phyloP scores from a whole-genome alignment of 2,888 invertebrate species.

The Itoplectis maculator region DNA sequence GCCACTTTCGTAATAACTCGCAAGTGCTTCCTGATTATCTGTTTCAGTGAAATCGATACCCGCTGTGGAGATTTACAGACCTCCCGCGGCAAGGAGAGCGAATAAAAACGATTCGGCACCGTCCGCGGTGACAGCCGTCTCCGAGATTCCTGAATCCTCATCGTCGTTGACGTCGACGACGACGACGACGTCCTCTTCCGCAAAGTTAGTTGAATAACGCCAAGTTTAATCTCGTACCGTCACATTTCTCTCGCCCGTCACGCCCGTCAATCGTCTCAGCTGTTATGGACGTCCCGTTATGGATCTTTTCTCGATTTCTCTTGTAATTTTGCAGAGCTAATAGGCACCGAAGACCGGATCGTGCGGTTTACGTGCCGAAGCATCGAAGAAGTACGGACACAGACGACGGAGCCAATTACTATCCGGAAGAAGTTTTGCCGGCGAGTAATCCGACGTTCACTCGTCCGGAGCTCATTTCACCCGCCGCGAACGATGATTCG shows the following conservation, averaged over 20 bases:
- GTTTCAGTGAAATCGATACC: constrained; percentile 79
- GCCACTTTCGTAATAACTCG: background rate
- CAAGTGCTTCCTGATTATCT: background rate
- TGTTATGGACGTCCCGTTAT: background rate
- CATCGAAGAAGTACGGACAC: constrained; percentile 86
- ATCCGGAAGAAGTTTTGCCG: constrained; percentile 56
- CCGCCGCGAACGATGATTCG: constrained; percentile 36
- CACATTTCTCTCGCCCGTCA: background rate
- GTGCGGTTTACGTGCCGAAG: constrained; percentile 92
- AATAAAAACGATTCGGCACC: constrained; percentile 46
- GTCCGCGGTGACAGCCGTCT: constrained; percentile 19
- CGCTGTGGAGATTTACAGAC: constrained; percentile 85
- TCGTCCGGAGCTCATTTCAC: constrained; percentile 50
- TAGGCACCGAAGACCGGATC: constrained; percentile 89
- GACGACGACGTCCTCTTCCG: constrained; percentile 39
- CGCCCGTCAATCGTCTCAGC: background rate
- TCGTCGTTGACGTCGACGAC: constrained; percentile 15
- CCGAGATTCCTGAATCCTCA: constrained; percentile 7
- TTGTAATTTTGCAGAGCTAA: constrained; percentile 72
- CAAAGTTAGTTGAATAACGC: constrained; percentile 59
- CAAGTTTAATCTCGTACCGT: background rate
- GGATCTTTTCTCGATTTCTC: constrained; percentile 9
- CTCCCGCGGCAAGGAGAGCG: constrained; percentile 85
- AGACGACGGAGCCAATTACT: constrained; percentile 59
- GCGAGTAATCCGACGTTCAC: constrained; percentile 50